Evolutionary conservation across 2,797 vertebrate species (phyloP).

Genomic region (Hybognathus amarus): DNA sequence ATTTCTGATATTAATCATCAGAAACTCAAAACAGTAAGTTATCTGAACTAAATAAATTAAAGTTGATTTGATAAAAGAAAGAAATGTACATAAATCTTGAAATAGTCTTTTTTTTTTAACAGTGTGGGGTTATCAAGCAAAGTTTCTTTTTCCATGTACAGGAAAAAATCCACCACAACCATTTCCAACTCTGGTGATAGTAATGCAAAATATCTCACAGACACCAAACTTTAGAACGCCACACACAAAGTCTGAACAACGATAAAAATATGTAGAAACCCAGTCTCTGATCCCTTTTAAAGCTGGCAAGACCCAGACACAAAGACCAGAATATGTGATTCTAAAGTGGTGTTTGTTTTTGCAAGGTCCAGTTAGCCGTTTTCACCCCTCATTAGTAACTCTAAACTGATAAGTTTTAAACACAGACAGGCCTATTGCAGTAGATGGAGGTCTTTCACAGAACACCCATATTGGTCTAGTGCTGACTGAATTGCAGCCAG

Average conservation of each 20-base stretch:
- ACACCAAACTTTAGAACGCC: background rate
- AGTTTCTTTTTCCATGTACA: too few relatives aligned
- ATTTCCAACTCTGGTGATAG: background rate
- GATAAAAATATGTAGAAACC: background rate
- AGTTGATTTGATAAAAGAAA: too few relatives aligned
- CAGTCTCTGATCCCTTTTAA: slow-evolving; percentile 7
- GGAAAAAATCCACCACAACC: background rate
- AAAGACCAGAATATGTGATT: background rate
- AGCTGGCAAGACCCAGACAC: background rate
- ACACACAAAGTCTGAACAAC: background rate
- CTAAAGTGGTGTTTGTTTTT: slow-evolving; percentile 5
- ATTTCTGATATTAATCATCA: too few relatives aligned
- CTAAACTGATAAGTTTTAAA: slow-evolving; percentile 40
- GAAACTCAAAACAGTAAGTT: too few relatives aligned
- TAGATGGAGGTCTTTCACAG: slow-evolving; percentile 29
- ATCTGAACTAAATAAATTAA: too few relatives aligned
- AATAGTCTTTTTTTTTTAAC: too few relatives aligned
- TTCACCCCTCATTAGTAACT: slow-evolving; percentile 38
- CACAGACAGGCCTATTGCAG: slow-evolving; percentile 35
- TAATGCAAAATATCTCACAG: background rate
- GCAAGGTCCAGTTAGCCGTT: slow-evolving; percentile 26
- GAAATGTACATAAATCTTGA: too few relatives aligned
- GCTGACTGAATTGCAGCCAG: slow-evolving; percentile 27
- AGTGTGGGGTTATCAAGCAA: background rate
- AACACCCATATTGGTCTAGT: slow-evolving; percentile 39